Conservation (phyloP, 2,113 vertebrate genomes). For the Paramormyrops kingsleyae region DNA sequence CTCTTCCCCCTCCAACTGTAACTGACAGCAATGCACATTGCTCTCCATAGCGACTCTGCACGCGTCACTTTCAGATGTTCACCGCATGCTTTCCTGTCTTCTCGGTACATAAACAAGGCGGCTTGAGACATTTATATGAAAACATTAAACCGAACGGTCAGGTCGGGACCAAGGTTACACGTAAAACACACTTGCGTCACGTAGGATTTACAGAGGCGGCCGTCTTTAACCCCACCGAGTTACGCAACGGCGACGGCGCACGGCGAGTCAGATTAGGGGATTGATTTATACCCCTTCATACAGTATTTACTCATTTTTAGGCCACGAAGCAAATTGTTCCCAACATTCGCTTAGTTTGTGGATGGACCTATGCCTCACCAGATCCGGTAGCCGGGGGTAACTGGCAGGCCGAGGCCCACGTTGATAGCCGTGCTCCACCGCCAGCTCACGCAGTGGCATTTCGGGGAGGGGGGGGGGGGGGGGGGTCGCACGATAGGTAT, state of each 20-base stretch:
- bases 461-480: neutral
- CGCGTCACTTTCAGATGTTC: neutral
- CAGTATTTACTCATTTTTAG: neutral
- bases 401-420: neutral
- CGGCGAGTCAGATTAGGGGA: neutral
- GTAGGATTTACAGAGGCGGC: neutral
- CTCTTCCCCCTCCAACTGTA: neutral
- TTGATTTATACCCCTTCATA: constrained; percentile 10
- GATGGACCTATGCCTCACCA: neutral
- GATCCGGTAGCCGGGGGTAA: neutral
- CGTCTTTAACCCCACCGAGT: neutral
- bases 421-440: neutral
- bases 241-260: neutral
- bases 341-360: neutral
- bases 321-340: neutral
- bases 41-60: neutral
- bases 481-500: neutral
- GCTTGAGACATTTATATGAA: neutral
- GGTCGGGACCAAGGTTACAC: neutral
- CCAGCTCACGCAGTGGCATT: neutral
- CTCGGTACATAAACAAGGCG: neutral
- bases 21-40: neutral
- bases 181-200: neutral
- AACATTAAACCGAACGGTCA: neutral
- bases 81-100: neutral